These are phyloP conservation scores for Patella caerulea DNA, from an alignment of 2,888 invertebrate genomes.

Conservation along the genomic window DNA sequence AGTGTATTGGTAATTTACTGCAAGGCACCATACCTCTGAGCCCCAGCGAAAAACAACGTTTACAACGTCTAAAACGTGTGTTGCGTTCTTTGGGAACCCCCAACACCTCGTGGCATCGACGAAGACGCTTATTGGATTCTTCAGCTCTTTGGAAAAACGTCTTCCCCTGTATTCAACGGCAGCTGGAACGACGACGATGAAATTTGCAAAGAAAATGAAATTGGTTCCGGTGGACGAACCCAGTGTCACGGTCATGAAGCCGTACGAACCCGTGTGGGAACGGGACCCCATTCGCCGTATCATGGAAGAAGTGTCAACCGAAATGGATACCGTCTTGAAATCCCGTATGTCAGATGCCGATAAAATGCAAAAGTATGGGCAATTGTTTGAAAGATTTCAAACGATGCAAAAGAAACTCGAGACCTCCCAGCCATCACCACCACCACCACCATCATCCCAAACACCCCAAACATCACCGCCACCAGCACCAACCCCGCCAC, in stretches of 20 bases:
- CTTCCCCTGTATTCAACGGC: no score
- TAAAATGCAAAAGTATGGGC: background rate
- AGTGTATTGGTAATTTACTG: background rate
- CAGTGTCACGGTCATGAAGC: background rate
- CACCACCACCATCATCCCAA: background rate
- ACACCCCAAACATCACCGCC: background rate
- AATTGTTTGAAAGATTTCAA: background rate
- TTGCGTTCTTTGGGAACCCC: background rate
- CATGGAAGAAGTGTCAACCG: background rate
- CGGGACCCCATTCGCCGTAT: background rate
- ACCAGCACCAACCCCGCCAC: background rate
- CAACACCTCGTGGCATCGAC: background rate
- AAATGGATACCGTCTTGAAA: background rate
- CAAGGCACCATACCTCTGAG: background rate
- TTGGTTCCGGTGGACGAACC: background rate
- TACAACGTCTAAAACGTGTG: background rate
- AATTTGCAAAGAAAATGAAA: background rate
- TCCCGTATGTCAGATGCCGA: background rate
- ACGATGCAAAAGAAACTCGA: background rate
- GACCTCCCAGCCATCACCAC: background rate
- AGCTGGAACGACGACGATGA: background rate
- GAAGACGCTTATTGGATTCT: background rate
- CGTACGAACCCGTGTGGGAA: background rate
- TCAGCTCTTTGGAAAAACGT: no score
- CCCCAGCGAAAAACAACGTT: background rate